phyloP scores from a whole-genome alignment of 2,888 invertebrate species.

The Eilema caniola region DNA sequence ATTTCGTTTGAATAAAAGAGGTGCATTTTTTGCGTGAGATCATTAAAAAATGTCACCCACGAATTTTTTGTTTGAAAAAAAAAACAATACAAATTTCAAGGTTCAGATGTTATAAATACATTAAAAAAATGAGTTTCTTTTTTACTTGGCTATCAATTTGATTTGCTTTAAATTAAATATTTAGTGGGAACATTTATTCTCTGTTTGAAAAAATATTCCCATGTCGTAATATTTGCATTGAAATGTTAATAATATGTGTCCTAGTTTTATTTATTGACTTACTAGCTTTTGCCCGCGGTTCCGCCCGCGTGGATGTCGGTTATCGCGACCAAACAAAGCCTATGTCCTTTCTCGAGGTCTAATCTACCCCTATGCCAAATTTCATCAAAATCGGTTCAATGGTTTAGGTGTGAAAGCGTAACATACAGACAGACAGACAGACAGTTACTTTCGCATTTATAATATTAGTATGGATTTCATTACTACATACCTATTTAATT shows the following conservation, averaged over 20 bases:
- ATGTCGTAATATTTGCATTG: not conserved
- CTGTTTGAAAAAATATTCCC: slow-evolving; percentile 17
- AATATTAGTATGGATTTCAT: no score
- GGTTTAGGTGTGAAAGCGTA: no score
- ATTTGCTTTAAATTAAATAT: slow-evolving; percentile 27
- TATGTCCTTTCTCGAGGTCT: no score
- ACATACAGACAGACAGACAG: no score
- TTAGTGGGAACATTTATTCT: slow-evolving; percentile 23
- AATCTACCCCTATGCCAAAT: no score
- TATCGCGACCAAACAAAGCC: no score
- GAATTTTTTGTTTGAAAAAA: slow-evolving; percentile 59
- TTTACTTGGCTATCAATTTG: slow-evolving; percentile 34
- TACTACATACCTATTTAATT: no score
- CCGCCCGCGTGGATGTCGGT: no score
- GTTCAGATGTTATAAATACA: slow-evolving; percentile 68
- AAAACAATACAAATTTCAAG: slow-evolving; percentile 72
- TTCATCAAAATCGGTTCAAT: no score
- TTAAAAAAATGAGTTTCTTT: slow-evolving; percentile 50
- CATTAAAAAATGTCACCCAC: slow-evolving; percentile 80
- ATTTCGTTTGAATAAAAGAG: slow-evolving; percentile 25
- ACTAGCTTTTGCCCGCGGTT: no score
- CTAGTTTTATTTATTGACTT: no score
- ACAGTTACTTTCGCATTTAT: no score
- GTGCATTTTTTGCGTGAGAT: slow-evolving; percentile 64
- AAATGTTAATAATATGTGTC: not conserved